These are phyloP conservation scores for Hormaphis cornu DNA, from an alignment of 1,140 invertebrate species.

Conservation along the genomic window DNA sequence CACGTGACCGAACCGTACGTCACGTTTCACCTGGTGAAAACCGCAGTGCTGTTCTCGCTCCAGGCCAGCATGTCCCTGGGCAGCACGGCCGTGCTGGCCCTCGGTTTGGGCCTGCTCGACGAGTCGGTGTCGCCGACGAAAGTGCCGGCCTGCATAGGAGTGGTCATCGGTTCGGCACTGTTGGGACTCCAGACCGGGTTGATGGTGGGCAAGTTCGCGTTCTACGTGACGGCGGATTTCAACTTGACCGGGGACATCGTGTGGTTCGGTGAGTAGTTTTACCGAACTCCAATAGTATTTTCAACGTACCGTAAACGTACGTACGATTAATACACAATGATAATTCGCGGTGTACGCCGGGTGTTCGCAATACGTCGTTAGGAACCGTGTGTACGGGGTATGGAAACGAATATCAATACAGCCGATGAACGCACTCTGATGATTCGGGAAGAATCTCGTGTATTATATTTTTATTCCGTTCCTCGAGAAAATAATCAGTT, in stretches of 20 bases:
- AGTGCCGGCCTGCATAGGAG: conserved; percentile 32
- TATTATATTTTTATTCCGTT: too few relatives aligned
- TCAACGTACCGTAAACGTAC: too few relatives aligned
- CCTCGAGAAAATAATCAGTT: too few relatives aligned
- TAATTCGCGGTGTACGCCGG: too few relatives aligned
- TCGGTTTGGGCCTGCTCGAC: conserved; percentile 27
- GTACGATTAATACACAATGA: too few relatives aligned
- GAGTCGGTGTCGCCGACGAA: conserved; percentile 22
- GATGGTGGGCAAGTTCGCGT: conserved; percentile 23
- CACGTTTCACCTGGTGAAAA: conserved; percentile 23
- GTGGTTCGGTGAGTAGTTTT: background rate
- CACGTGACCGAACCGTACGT: background rate
- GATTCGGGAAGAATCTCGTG: too few relatives aligned
- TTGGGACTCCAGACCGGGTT: conserved; percentile 28
- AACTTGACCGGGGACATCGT: conserved; percentile 25
- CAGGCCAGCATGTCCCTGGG: conserved; percentile 21
- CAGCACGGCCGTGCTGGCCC: conserved; percentile 13
- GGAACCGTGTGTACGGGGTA: too few relatives aligned
- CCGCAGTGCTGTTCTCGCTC: conserved; percentile 6
- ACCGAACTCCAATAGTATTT: too few relatives aligned
- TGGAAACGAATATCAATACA: too few relatives aligned
- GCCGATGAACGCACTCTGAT: too few relatives aligned
- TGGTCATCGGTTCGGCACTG: conserved; percentile 23
- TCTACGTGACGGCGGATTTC: background rate
- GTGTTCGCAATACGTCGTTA: too few relatives aligned